Conservation (phyloP, 2,113 vertebrate genomes). For the Leptobrachium leishanense region DNA sequence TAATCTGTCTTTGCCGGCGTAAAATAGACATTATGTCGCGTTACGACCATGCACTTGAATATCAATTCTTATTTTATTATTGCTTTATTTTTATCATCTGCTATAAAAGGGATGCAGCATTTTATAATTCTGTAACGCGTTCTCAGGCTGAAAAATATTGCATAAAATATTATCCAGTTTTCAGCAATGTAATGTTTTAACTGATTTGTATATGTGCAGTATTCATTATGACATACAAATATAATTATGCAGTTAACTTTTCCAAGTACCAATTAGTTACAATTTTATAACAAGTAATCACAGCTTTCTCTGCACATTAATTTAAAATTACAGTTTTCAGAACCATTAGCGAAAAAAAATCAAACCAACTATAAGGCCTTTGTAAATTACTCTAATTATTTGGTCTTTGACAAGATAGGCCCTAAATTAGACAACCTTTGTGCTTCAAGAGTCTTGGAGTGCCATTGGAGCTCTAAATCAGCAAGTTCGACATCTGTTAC, state of each 20-base stretch:
- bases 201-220: not conserved
- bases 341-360: slow-evolving; percentile 43
- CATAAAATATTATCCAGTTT: not conserved
- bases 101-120: slow-evolving; percentile 35
- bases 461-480: slow-evolving; percentile 38
- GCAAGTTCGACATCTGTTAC: not conserved
- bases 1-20: slow-evolving; percentile 8
- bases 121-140: slow-evolving; percentile 9
- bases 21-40: not conserved
- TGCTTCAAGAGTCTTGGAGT: slow-evolving; percentile 41
- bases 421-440: slow-evolving; percentile 47
- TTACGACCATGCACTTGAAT: slow-evolving; percentile 29
- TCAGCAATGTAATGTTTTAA: slow-evolving; percentile 18
- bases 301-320: slow-evolving; percentile 44
- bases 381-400: slow-evolving; percentile 50
- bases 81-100: slow-evolving; percentile 36
- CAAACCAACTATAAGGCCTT: slow-evolving; percentile 25
- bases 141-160: not conserved
- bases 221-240: slow-evolving; percentile 32
- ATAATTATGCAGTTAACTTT: slow-evolving; percentile 48
- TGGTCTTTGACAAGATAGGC: slow-evolving; percentile 44
- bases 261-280: slow-evolving; percentile 46
- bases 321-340: slow-evolving; percentile 48
- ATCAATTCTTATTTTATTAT: slow-evolving; percentile 25
- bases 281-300: slow-evolving; percentile 44